Evolutionary conservation across 1,140 invertebrate genomes (phyloP).

Genomic region (Zaprionus nigranus): DNA sequence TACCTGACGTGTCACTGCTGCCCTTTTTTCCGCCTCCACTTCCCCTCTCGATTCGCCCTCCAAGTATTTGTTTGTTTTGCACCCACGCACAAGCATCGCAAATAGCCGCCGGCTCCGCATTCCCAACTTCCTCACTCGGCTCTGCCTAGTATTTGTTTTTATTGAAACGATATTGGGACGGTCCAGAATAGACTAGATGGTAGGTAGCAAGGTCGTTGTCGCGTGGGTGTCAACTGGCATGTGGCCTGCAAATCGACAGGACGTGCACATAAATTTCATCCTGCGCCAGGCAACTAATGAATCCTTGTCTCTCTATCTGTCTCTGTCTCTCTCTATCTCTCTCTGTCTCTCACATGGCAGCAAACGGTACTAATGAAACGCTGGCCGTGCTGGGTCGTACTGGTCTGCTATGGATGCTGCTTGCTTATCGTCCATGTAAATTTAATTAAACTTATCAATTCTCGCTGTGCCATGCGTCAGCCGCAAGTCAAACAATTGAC

Average conservation of each 20-base stretch:
- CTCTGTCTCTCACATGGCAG: not conserved
- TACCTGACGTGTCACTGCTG: constrained; percentile 38
- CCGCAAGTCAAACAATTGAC: constrained; percentile 53
- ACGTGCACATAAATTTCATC: constrained; percentile 44
- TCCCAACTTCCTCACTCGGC: constrained; percentile 18
- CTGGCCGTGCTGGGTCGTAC: not conserved
- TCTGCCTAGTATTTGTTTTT: constrained; percentile 26
- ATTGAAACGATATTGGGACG: constrained; percentile 48
- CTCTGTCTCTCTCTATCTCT: too few relatives aligned
- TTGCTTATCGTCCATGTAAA: constrained; percentile 42
- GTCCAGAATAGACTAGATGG: constrained; percentile 11
- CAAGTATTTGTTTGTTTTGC: constrained; percentile 39
- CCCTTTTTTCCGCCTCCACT: not conserved
- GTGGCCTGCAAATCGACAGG: constrained; percentile 33
- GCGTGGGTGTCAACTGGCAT: constrained; percentile 40
- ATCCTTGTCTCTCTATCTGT: constrained; percentile 18
- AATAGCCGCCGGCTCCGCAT: constrained; percentile 26
- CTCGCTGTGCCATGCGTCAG: constrained; percentile 11
- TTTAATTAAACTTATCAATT: constrained; percentile 60
- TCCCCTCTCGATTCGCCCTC: not conserved
- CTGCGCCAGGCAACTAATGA: constrained; percentile 33
- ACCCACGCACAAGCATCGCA: constrained; percentile 15
- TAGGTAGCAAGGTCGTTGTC: constrained; percentile 25
- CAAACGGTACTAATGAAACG: constrained; percentile 33
- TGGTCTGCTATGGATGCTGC: not conserved